Evolutionary conservation across 2,888 invertebrate species (phyloP).

Genomic region (Pseudeuparius sepicola): DNA sequence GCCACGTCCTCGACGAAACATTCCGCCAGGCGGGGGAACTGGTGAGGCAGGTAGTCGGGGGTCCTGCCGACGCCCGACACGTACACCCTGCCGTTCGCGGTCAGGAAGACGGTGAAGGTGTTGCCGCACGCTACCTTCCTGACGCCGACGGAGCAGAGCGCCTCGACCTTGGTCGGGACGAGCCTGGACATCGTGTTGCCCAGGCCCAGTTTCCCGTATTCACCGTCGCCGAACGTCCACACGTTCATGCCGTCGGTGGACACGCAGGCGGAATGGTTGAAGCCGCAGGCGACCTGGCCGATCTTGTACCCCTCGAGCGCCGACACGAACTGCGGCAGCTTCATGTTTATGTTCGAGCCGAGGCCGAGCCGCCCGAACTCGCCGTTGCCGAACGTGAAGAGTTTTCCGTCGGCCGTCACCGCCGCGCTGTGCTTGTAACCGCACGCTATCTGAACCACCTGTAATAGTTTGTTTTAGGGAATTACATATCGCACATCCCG

Average conservation of each 20-base stretch:
- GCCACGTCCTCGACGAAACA: constrained; percentile 48
- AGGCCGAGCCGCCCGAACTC: constrained; percentile 52
- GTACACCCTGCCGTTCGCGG: constrained; percentile 47
- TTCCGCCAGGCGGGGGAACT: constrained; percentile 40
- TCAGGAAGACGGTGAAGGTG: constrained; percentile 52
- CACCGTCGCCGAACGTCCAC: constrained; percentile 58
- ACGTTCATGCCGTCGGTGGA: constrained; percentile 47
- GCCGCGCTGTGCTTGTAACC: constrained; percentile 57
- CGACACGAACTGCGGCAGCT: constrained; percentile 48
- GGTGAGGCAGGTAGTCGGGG: constrained; percentile 45
- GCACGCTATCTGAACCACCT: constrained; percentile 45
- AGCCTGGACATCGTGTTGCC: constrained; percentile 41
- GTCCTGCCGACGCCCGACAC: constrained; percentile 52
- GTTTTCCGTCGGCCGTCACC: constrained; percentile 51
- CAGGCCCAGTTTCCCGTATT: constrained; percentile 48
- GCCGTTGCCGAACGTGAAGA: constrained; percentile 56
- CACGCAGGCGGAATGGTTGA: constrained; percentile 53
- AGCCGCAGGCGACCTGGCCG: constrained; percentile 45
- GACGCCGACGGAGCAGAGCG: constrained; percentile 44
- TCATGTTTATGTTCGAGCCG: constrained; percentile 50
- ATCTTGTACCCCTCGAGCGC: constrained; percentile 43
- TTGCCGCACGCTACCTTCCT: constrained; percentile 50
- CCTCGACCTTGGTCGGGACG: constrained; percentile 45
- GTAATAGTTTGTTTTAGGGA: no score
- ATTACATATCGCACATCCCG: no score